These are phyloP conservation scores for Pygocentrus nattereri DNA, from an alignment of 2,797 vertebrate species.

Conservation along the genomic window DNA sequence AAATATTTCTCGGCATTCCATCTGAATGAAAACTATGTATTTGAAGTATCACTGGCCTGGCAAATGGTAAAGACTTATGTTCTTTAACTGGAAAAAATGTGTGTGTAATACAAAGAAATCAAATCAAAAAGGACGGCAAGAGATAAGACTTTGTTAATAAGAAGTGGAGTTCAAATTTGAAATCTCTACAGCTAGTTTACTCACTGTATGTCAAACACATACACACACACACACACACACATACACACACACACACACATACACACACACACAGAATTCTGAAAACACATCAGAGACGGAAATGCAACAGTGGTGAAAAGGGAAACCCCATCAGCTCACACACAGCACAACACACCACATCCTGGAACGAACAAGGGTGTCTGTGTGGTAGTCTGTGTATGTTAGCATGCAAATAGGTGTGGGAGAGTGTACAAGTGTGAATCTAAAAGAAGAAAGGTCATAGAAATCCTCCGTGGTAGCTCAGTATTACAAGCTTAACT, in stretches of 20 bases:
- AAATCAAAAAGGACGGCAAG: neutral
- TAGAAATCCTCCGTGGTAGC: neutral
- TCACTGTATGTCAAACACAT: neutral
- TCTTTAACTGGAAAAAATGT: neutral
- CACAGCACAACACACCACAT: conserved; percentile 73
- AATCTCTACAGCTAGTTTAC: conserved; percentile 15
- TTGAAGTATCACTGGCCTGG: neutral
- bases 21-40: neutral
- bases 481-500: conserved; percentile 13
- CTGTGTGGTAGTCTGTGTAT: conserved; percentile 54
- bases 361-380: conserved; percentile 62
- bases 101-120: neutral
- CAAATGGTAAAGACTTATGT: neutral
- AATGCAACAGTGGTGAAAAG: conserved; percentile 56
- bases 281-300: conserved; percentile 49
- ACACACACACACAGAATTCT: neutral
- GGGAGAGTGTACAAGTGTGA: conserved; percentile 53
- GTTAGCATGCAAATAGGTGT: conserved; percentile 58
- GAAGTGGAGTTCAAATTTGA: neutral
- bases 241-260: neutral
- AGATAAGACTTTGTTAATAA: neutral
- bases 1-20: neutral
- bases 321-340: conserved; percentile 72
- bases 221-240: conserved; percentile 1
- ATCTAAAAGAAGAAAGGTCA: conserved; percentile 49